Percentiles rank a stretch among this genome's conserved stretches.
These are phyloP conservation scores for Polyploca ridens DNA, from an alignment of 2,888 invertebrate species.

Conservation along the genomic window DNA sequence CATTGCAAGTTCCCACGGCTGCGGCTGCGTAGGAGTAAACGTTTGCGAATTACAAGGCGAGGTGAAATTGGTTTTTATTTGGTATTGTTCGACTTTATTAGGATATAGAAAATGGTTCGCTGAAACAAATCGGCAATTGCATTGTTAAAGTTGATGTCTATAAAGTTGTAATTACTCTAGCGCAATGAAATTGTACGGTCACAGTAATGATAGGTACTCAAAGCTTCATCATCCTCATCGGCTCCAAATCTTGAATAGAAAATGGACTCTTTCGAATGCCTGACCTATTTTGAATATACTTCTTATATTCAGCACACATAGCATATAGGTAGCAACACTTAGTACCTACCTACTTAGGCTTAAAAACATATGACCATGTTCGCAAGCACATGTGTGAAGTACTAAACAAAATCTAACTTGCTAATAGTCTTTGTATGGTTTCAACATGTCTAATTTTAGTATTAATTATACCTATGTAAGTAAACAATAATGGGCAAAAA, in stretches of 20 bases:
- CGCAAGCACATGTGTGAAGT: neutral
- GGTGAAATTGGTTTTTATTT: slow-evolving; percentile 2
- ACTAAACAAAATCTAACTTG: neutral
- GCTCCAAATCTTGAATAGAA: no score
- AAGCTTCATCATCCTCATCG: no score
- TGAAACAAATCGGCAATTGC: neutral
- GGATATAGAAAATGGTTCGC: neutral
- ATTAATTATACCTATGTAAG: no score
- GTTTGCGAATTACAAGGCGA: slow-evolving; percentile 28
- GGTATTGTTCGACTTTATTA: neutral
- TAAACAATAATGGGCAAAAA: no score
- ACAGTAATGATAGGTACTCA: no score
- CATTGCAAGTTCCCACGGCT: slow-evolving; percentile 55
- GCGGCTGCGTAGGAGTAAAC: slow-evolving; percentile 35
- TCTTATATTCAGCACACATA: neutral
- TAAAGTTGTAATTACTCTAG: no score
- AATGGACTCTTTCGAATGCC: no score
- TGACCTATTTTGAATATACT: neutral
- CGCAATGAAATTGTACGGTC: no score
- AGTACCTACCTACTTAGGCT: neutral
- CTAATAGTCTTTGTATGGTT: neutral
- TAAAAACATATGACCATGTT: neutral
- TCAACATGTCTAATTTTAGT: neutral
- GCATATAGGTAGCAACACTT: neutral
- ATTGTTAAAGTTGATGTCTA: neutral